Evolutionary conservation across 2,113 vertebrate species (phyloP).

Genomic region (Engraulis encrasicolus): DNA sequence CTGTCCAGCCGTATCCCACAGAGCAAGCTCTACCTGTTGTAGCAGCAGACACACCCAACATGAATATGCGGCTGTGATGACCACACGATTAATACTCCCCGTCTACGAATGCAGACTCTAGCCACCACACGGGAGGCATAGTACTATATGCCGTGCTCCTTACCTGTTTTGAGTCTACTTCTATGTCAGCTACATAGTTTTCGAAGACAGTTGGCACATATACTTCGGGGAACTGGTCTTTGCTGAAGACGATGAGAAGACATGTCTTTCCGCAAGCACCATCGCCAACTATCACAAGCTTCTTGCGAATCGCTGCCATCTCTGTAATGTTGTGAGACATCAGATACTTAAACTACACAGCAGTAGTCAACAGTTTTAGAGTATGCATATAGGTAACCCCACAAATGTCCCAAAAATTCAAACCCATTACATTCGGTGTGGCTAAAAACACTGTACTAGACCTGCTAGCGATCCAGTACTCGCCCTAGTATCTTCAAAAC

Average conservation of each 20-base stretch:
- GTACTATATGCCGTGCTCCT: neutral
- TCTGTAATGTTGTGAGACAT: constrained; percentile 61
- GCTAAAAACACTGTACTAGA: neutral
- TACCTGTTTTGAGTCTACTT: constrained; percentile 97
- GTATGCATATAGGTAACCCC: too few species aligned
- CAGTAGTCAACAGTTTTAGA: too few species aligned
- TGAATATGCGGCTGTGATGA: neutral
- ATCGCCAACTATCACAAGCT: constrained; percentile 98
- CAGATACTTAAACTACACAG: neutral
- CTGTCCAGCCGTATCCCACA: constrained; percentile 98
- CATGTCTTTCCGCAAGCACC: constrained; percentile 98
- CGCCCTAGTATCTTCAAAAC: neutral
- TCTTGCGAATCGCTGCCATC: constrained; percentile 99
- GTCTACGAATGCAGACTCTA: neutral
- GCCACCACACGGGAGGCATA: too few species aligned
- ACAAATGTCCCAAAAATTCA: constrained; percentile 34
- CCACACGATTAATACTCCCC: neutral
- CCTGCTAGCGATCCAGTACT: neutral
- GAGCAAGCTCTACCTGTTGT: constrained; percentile 91
- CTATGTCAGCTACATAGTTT: constrained; percentile 98
- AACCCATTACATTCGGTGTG: neutral
- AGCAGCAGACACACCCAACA: constrained; percentile 28
- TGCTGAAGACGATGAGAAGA: constrained; percentile 97
- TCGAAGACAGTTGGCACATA: constrained; percentile 98
- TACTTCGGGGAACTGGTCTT: constrained; percentile 98